phyloP scores from a whole-genome alignment of 2,888 invertebrate species.

The Sinodicranocentrus sp. region DNA sequence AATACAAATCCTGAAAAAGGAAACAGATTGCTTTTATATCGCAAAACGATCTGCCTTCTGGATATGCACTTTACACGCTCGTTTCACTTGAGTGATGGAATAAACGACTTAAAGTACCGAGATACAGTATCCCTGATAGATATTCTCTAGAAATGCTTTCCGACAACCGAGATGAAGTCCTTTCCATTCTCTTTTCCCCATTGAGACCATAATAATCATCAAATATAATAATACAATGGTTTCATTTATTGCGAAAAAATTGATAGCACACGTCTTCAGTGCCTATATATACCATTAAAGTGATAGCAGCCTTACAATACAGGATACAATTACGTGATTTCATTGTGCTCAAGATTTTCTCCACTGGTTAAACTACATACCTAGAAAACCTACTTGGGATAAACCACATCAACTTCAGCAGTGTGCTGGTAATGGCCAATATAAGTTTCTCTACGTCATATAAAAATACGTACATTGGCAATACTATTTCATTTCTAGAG shows the following conservation, averaged over 20 bases:
- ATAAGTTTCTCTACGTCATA: too few relatives aligned
- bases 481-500: too few relatives aligned
- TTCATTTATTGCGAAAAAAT: constrained; percentile 54
- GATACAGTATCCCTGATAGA: not conserved
- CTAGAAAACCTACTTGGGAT: too few relatives aligned
- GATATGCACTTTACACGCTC: constrained; percentile 37
- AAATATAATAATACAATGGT: constrained; percentile 43
- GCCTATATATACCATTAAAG: not conserved
- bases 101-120: not conserved
- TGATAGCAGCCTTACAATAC: not conserved
- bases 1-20: not conserved
- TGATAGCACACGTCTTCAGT: constrained; percentile 23
- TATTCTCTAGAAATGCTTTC: not conserved
- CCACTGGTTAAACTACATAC: too few relatives aligned
- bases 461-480: too few relatives aligned
- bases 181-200: constrained; percentile 1
- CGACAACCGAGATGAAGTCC: not conserved
- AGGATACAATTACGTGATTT: constrained; percentile 59
- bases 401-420: too few relatives aligned
- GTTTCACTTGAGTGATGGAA: not conserved
- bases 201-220: constrained; percentile 35
- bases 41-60: constrained; percentile 7
- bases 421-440: too few relatives aligned
- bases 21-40: constrained; percentile 25
- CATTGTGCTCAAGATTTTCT: constrained; percentile 35